A percentile compares a stretch with the other conserved stretches of the same genome.
These are phyloP conservation scores for Oryzias melastigma DNA, from an alignment of 2,113 vertebrate species.

Conservation along the genomic window DNA sequence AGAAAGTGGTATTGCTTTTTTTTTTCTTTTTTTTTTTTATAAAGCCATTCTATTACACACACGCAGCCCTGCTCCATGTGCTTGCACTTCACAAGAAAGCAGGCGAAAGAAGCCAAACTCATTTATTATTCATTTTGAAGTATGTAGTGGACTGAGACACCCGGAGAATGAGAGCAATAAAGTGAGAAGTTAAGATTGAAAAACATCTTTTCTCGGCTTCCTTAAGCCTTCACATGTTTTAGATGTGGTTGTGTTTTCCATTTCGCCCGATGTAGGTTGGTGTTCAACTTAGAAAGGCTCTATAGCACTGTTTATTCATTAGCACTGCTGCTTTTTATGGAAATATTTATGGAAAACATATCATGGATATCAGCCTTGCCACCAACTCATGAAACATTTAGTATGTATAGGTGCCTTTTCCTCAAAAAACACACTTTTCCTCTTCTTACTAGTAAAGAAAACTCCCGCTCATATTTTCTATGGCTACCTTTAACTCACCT, in stretches of 20 bases:
- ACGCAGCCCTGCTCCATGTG: not conserved
- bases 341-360: no score
- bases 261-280: no score
- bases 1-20: constrained; percentile 24
- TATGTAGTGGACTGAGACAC: not conserved
- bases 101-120: not conserved
- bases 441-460: constrained; percentile 36
- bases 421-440: constrained; percentile 1
- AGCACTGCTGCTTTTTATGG: no score
- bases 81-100: constrained; percentile 2
- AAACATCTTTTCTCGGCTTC: no score
- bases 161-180: not conserved
- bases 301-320: no score
- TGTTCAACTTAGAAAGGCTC: no score
- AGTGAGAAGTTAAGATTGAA: no score
- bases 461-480: constrained; percentile 3
- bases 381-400: no score
- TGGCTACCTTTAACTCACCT: not conserved
- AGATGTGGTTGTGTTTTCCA: no score
- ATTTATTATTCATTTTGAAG: constrained; percentile 25
- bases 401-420: no score
- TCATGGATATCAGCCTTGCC: no score
- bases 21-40: not conserved
- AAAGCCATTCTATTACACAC: constrained; percentile 5
- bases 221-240: no score